Evolutionary conservation across 2,113 vertebrate genomes (phyloP), one percentile per base, ranked within the genome.

Genomic region (Eptesicus fuscus): DNA sequence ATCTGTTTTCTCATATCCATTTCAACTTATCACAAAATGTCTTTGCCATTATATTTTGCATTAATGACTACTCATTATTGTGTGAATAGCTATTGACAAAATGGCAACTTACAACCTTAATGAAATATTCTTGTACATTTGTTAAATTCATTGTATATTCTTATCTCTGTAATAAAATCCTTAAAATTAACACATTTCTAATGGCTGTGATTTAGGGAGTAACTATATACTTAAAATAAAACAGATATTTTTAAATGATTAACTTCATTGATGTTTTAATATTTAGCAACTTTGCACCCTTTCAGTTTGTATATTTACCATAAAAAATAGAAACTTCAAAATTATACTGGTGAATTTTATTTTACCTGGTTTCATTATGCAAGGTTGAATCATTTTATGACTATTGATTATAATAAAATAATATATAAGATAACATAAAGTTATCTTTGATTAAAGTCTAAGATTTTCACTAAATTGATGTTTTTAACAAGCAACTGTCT

Each of bases 221-320:
- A 49, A 30, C 12, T 83, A 73, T 51, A 7, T 32, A 79, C 30
- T 90, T 76, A 79, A 78, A n/a, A 85, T 70, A 83, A 71, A 40
- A 80, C 9, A 70, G 1, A 87, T 42, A 28, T 35, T 83, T 85
- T 63, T 28, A 74, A 85, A 37, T 47, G 4, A 35, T 79, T 79
- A 40, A 82, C 17, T 89, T 69, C 84, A 2, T 16, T 82, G 37
- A 65, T 91, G 44, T 14, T 51, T 93, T 53, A 87, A 53, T 91
- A 85, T 71, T 94, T 47, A 67, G 22, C 44, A 87, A 10, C 7
- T 51, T 51, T 87, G 37, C 28, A 79, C 30, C 51, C 11, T 77
- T 63, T 91, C 11, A 56, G 7, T 63, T 92, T 90, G 73, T 86
- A 82, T 84, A 63, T 93, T 95, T 73, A 83, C 92, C 10, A 59